Conservation (phyloP, 53 echinoderm and acorn worm genomes). For the Pentamera pediparva region DNA sequence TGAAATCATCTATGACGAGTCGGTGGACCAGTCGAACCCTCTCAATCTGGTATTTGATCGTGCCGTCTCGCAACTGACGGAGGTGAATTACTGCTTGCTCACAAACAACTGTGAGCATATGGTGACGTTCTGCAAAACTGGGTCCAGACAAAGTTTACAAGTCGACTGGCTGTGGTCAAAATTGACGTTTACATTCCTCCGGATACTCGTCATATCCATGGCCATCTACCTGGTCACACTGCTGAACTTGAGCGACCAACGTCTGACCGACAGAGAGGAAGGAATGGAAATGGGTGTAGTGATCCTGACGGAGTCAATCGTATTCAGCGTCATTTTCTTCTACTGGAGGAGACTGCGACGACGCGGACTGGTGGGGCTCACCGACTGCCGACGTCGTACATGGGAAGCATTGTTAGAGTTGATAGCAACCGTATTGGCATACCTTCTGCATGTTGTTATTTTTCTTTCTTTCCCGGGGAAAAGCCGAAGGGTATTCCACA, state of each 20-base stretch:
- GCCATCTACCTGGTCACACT: not conserved
- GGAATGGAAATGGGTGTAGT: not conserved
- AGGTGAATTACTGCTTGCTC: not conserved
- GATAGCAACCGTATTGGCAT: not conserved
- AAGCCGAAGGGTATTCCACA: too few species aligned
- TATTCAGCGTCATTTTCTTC: not conserved
- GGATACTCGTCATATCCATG: not conserved
- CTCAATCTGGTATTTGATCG: constrained; percentile 6
- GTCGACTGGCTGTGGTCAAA: not conserved
- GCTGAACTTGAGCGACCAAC: not conserved
- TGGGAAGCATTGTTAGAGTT: not conserved
- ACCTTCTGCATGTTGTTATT: not conserved
- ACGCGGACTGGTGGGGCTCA: not conserved
- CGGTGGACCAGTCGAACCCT: not conserved
- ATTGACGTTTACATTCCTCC: not conserved
- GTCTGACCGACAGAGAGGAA: not conserved
- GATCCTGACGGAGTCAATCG: not conserved
- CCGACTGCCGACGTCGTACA: not conserved
- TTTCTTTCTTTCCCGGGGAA: too few species aligned
- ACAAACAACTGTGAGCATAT: constrained; percentile 18
- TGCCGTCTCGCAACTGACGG: not conserved
- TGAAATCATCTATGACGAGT: constrained; percentile 3
- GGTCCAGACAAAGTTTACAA: not conserved
- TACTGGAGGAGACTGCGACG: not conserved
- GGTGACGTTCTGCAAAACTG: constrained; percentile 12